These are phyloP conservation scores for Salminus brasiliensis DNA, from an alignment of 2,113 vertebrate species.

Conservation along the genomic window DNA sequence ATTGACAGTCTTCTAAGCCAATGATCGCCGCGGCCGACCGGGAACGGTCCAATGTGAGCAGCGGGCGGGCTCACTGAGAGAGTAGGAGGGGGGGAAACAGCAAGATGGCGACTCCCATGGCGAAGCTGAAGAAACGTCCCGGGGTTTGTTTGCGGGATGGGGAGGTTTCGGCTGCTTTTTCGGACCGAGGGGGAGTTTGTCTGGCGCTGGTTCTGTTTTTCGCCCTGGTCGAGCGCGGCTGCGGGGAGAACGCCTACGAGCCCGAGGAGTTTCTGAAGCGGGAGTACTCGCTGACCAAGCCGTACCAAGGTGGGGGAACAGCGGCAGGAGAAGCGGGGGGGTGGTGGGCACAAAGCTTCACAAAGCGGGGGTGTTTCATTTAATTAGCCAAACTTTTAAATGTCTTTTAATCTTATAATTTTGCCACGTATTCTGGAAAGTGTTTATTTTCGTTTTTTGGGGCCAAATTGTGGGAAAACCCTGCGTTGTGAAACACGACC, in stretches of 20 bases:
- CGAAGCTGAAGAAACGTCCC: conserved; percentile 12
- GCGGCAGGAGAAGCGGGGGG: too few species aligned
- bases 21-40: background rate
- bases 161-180: background rate
- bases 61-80: conserved; percentile 32
- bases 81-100: conserved; percentile 50
- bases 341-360: too few species aligned
- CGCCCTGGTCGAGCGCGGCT: conserved; percentile 37
- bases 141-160: conserved; percentile 31
- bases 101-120: conserved; percentile 71
- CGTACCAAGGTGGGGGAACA: conserved; percentile 82
- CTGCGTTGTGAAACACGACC: too few species aligned
- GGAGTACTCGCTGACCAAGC: conserved; percentile 88
- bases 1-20: conserved; percentile 16
- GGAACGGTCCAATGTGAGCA: conserved; percentile 30
- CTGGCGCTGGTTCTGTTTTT: conserved; percentile 57
- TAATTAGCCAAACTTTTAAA: too few species aligned
- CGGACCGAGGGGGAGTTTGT: conserved; percentile 40
- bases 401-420: too few species aligned
- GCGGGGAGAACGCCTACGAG: conserved; percentile 72
- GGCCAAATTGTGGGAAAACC: too few species aligned
- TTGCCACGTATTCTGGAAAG: too few species aligned
- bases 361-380: too few species aligned
- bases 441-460: too few species aligned
- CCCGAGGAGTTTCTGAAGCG: conserved; percentile 89